Conservation (phyloP, 2,797 vertebrate species). For the Ataeniobius toweri region DNA sequence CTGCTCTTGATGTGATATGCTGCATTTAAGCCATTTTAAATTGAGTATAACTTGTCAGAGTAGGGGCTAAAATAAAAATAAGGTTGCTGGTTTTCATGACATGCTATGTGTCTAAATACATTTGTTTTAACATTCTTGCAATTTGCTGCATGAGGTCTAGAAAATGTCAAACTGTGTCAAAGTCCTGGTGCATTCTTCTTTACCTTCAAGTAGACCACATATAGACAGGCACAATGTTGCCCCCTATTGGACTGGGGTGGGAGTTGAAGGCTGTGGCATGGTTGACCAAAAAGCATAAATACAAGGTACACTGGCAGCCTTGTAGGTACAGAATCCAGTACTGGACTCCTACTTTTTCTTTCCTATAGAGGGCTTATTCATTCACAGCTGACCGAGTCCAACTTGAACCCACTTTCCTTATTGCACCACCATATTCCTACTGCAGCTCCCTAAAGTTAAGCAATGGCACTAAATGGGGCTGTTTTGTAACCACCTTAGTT, state of each 20-base stretch:
- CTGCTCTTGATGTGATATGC: too few relatives aligned
- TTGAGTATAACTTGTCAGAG: too few relatives aligned
- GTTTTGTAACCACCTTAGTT: neutral
- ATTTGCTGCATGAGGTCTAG: neutral
- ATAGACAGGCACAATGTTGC: too few relatives aligned
- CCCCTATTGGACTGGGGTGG: too few relatives aligned
- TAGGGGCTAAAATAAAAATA: too few relatives aligned
- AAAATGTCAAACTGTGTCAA: neutral
- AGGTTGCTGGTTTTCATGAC: neutral
- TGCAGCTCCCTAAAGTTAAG: neutral
- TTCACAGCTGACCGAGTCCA: neutral
- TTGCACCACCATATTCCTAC: neutral
- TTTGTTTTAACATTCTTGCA: neutral
- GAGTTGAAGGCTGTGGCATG: too few relatives aligned
- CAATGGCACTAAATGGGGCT: neutral
- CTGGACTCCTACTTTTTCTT: neutral
- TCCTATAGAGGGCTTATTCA: too few relatives aligned
- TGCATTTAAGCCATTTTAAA: too few relatives aligned
- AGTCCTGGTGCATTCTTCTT: too few relatives aligned
- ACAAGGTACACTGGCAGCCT: neutral
- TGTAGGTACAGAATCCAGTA: neutral
- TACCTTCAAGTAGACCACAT: too few relatives aligned
- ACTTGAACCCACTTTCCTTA: neutral
- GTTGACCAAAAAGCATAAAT: neutral
- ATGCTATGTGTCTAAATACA: too few relatives aligned